Percentiles rank a stretch among this genome's conserved stretches.
These are phyloP conservation scores for Salminus brasiliensis DNA, from an alignment of 2,113 vertebrate species.

Conservation along the genomic window DNA sequence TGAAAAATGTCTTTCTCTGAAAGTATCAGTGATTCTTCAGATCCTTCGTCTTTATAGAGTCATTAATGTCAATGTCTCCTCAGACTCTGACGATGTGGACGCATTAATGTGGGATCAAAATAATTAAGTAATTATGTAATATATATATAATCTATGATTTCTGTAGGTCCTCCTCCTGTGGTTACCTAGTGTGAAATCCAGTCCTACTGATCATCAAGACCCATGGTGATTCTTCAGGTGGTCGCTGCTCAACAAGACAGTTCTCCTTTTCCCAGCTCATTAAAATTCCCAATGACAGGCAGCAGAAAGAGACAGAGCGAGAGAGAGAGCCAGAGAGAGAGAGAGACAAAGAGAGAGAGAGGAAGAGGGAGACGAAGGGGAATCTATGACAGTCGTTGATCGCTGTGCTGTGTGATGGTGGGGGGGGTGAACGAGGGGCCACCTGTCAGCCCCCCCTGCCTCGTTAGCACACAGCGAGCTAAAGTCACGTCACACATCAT, in stretches of 20 bases:
- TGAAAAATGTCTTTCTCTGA: too few species aligned
- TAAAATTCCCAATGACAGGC: not conserved
- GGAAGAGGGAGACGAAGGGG: not conserved
- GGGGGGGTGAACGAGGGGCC: not conserved
- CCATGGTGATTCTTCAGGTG: not conserved
- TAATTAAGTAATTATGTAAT: too few species aligned
- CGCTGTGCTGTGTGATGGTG: not conserved
- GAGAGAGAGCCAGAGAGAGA: not conserved
- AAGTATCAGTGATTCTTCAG: too few species aligned
- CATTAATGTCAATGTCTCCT: too few species aligned
- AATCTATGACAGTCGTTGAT: not conserved
- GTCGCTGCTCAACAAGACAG: not conserved
- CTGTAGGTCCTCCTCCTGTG: too few species aligned
- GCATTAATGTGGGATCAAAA: too few species aligned
- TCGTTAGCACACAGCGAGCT: not conserved
- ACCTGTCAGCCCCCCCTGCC: conserved; percentile 6
- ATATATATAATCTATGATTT: too few species aligned
- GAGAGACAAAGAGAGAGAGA: too few species aligned
- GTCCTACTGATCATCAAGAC: not conserved
- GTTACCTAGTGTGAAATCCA: too few species aligned
- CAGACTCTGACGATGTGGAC: too few species aligned
- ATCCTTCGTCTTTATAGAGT: too few species aligned
- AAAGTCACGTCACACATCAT: not conserved
- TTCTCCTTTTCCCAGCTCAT: not conserved
- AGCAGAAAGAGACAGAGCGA: not conserved